These are phyloP conservation scores for Periphyllus acericola DNA, from an alignment of 2,888 invertebrate genomes.

Conservation along the genomic window DNA sequence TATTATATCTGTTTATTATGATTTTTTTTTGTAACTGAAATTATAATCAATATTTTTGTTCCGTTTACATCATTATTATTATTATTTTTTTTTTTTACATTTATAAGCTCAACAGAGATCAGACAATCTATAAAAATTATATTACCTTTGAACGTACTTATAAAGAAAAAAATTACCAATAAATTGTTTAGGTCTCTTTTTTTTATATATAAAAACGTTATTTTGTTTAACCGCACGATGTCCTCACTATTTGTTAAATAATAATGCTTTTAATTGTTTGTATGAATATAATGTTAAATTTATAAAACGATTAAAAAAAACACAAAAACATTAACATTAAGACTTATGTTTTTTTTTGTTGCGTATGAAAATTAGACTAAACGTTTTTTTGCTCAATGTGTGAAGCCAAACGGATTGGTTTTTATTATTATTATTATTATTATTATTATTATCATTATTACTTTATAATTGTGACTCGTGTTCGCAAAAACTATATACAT, in stretches of 20 bases:
- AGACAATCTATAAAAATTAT: conserved; percentile 57
- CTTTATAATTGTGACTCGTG: conserved; percentile 46
- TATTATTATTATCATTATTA: conserved; percentile 47
- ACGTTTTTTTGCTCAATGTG: conserved; percentile 61
- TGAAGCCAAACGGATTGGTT: conserved; percentile 59
- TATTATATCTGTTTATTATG: neutral
- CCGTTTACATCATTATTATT: conserved; percentile 32
- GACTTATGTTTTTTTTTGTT: conserved; percentile 51
- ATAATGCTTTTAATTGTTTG: conserved; percentile 56
- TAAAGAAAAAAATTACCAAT: conserved; percentile 52
- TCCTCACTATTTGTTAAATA: conserved; percentile 56
- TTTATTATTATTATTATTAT: conserved; percentile 52
- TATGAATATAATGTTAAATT: conserved; percentile 52
- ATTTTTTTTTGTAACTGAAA: conserved; percentile 19
- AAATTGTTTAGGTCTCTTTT: conserved; percentile 54
- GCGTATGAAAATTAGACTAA: conserved; percentile 57
- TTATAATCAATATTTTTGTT: conserved; percentile 40
- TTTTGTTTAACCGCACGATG: conserved; percentile 54
- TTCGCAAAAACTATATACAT: conserved; percentile 35
- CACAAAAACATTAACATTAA: conserved; percentile 43
- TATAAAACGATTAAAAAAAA: conserved; percentile 32
- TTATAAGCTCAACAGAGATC: conserved; percentile 57
- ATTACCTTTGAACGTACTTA: conserved; percentile 36
- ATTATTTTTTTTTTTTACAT: conserved; percentile 18
- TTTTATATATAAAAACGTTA: conserved; percentile 42